Base-by-base conservation (phyloP, 2,797 vertebrate genomes). In the Pelodytes ibericus region DNA sequence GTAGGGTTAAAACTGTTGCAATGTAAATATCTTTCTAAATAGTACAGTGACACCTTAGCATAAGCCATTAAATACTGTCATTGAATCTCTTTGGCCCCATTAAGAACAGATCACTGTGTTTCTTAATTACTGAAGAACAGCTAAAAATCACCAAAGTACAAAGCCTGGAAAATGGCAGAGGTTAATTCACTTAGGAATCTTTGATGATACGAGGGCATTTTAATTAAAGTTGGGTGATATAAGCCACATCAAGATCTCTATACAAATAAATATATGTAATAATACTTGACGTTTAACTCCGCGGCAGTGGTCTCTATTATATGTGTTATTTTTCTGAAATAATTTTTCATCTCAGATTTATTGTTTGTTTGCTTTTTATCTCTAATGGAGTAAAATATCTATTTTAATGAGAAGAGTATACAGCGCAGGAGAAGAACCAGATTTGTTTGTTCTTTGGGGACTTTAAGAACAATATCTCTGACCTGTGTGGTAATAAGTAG, bases 101-200 rank as follows among this genome's bases (percentile, higher is more conserved):
- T 65, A 49, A 65, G 39, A 13, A 65, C 63, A 65, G 63, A 65
- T 65, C 41, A 65, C 25, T 8, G 39, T 65, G 41, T 49, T 65
- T 65, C 63, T 27, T 65, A 49, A 65, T 65, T 65, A 27, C 39
- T 27, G 33, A 39, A 22, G 31, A 2, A 61, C 1, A 16, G 25
- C 11, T 27, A 18, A 39, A 64, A 65, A 65, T 18, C 15, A 25
- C 33, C 24, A 65, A 22, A 29, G 24, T n/a, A 47, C 22, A 29
- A 0, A 49, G 41, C 0, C 11, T 6, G n/a, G 41, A 44, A 16
- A 44, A 18, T 13, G n/a, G 22, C 16, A n/a, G 18, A 44, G 15
- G 39, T 49, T 16, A 65, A 6, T 47, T 47, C 39, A 47, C 24
- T 47, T 2, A n/a, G 27, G 15, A 18, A 13, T 25, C 20, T 13